phyloP scores from a whole-genome alignment of 2,888 invertebrate genomes.

The Xestia c-nigrum region DNA sequence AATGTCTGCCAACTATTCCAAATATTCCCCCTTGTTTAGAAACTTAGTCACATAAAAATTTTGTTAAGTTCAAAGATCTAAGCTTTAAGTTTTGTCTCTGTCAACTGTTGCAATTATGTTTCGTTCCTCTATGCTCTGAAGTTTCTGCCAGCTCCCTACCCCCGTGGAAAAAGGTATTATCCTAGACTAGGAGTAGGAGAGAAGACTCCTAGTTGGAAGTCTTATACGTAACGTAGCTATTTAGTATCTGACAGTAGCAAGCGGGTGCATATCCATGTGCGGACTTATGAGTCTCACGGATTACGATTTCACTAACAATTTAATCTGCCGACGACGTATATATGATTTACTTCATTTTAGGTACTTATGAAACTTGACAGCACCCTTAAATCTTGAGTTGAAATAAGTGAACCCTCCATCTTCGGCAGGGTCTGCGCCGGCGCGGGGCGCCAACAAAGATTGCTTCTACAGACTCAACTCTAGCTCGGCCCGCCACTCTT shows the following conservation, averaged over 20 bases:
- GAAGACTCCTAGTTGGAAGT: no score
- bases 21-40: slow-evolving; percentile 71
- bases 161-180: not conserved
- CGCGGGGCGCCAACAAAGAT: not conserved
- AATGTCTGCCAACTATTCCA: slow-evolving; percentile 75
- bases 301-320: not conserved
- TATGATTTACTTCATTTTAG: not conserved
- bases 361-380: not conserved
- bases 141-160: not conserved
- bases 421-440: not conserved
- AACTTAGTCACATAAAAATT: slow-evolving; percentile 56
- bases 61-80: slow-evolving; percentile 10
- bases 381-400: not conserved
- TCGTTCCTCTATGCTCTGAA: not conserved
- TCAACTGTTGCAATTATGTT: not conserved
- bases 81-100: not conserved
- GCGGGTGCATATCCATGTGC: not conserved
- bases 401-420: not conserved
- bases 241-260: not conserved
- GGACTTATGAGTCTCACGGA: no score
- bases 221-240: not conserved
- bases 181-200: not conserved
- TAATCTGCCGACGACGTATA: not conserved
- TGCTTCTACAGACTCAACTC: not conserved
- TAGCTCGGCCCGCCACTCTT: not conserved